Evolutionary conservation across 1,140 invertebrate genomes (phyloP).

Genomic region (Hylaeus volcanicus): DNA sequence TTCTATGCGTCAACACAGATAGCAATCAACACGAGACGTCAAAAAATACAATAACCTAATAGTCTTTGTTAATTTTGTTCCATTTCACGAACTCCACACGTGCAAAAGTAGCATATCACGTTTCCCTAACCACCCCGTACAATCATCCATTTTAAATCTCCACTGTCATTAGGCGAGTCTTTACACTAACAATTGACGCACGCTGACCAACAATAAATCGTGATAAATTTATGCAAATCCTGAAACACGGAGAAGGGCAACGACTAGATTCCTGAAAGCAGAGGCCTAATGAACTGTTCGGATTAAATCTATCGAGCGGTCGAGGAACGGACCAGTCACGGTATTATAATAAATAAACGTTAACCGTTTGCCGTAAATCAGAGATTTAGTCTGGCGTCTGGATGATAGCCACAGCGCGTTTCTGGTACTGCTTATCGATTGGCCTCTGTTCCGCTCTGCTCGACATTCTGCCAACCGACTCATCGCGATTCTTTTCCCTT

Average conservation of each 20-base stretch:
- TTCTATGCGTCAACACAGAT: too few relatives aligned
- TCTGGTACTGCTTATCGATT: conserved; percentile 39
- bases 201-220: not conserved
- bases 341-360: conserved; percentile 26
- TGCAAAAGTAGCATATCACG: too few relatives aligned
- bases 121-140: too few relatives aligned
- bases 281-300: conserved; percentile 1
- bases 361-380: conserved; percentile 12
- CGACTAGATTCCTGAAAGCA: not conserved
- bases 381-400: conserved; percentile 19
- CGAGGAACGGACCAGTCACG: not conserved
- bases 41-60: too few relatives aligned
- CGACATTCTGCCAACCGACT: conserved; percentile 17
- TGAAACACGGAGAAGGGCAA: not conserved
- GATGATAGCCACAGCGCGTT: conserved; percentile 33
- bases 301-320: conserved; percentile 1
- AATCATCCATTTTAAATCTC: too few relatives aligned
- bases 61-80: too few relatives aligned
- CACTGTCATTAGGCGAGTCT: not conserved
- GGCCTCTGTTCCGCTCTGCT: not conserved
- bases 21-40: too few relatives aligned
- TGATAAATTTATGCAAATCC: not conserved
- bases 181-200: not conserved
- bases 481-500: not conserved
- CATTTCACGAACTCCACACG: too few relatives aligned